Conservation (phyloP, 1,140 invertebrate genomes). For the Drosophila saltans region DNA sequence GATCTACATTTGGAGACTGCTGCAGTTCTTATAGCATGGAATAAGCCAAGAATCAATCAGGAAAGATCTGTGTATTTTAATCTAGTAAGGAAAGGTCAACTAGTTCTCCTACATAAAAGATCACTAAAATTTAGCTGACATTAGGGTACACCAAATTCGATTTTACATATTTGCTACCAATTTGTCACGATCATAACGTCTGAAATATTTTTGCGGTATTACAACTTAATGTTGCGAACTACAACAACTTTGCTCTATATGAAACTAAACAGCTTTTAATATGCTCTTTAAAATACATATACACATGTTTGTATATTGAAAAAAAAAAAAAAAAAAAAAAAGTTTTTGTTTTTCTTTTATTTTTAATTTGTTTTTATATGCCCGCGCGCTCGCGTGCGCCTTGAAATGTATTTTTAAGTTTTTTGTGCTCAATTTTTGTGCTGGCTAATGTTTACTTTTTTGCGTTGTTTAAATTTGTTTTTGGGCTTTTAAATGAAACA, state of each 20-base stretch:
- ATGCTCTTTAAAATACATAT: conserved; percentile 7
- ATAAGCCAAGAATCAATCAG: too few species aligned
- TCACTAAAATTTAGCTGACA: too few species aligned
- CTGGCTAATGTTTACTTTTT: conserved; percentile 75
- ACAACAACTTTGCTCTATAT: too few species aligned
- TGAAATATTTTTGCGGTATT: neutral
- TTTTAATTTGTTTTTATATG: conserved; percentile 65
- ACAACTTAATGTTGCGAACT: neutral
- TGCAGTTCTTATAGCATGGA: too few species aligned
- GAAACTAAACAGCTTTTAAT: conserved; percentile 1
- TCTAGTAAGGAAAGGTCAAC: too few species aligned
- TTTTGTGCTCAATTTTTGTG: conserved; percentile 64
- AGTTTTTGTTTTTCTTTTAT: conserved; percentile 29
- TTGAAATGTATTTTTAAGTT: conserved; percentile 81
- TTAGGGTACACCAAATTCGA: too few species aligned
- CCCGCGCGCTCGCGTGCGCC: conserved; percentile 46
- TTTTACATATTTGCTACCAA: too few species aligned
- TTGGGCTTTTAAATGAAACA: conserved; percentile 8
- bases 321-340: neutral
- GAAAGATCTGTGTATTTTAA: too few species aligned
- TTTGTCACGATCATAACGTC: neutral
- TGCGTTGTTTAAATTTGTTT: conserved; percentile 75
- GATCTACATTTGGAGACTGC: too few species aligned
- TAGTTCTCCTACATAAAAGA: too few species aligned
- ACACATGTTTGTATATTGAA: neutral